Conservation (phyloP, 2,113 vertebrate species). For the Apaloderma vittatum region DNA sequence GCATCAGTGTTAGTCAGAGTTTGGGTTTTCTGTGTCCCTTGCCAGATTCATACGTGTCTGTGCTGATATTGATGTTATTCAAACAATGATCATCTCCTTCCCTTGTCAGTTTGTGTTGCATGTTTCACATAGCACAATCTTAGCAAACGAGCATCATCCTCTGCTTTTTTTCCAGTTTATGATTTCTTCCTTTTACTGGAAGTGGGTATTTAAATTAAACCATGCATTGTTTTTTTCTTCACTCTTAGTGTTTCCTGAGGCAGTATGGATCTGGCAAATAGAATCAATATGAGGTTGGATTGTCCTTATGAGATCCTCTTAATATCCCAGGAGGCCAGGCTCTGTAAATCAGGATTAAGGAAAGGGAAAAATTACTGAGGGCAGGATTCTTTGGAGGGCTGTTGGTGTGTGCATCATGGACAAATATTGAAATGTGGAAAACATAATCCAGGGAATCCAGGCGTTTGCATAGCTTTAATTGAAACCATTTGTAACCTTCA, state of each 20-base stretch:
- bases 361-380: neutral
- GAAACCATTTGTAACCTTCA: constrained; percentile 52
- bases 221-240: neutral
- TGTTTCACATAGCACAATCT: constrained; percentile 13
- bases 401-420: neutral
- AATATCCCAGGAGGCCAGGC: constrained; percentile 19
- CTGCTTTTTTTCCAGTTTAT: constrained; percentile 18
- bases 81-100: constrained; percentile 49
- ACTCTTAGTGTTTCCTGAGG: neutral
- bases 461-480: constrained; percentile 29
- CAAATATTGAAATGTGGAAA: constrained; percentile 34
- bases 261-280: constrained; percentile 7
- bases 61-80: constrained; percentile 63
- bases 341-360: constrained; percentile 5
- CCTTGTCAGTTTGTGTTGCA: constrained; percentile 38
- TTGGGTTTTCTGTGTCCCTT: constrained; percentile 24
- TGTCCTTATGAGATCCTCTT: constrained; percentile 43
- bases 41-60: constrained; percentile 55
- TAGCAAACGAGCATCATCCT: constrained; percentile 52
- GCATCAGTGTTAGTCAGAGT: neutral
- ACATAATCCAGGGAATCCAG: constrained; percentile 1
- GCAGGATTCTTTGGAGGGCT: neutral
- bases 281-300: constrained; percentile 27
- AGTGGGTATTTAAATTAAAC: constrained; percentile 50
- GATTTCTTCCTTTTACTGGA: neutral